Base-by-base conservation (phyloP, 2,888 invertebrate species). In the Chironomus tentans region DNA sequence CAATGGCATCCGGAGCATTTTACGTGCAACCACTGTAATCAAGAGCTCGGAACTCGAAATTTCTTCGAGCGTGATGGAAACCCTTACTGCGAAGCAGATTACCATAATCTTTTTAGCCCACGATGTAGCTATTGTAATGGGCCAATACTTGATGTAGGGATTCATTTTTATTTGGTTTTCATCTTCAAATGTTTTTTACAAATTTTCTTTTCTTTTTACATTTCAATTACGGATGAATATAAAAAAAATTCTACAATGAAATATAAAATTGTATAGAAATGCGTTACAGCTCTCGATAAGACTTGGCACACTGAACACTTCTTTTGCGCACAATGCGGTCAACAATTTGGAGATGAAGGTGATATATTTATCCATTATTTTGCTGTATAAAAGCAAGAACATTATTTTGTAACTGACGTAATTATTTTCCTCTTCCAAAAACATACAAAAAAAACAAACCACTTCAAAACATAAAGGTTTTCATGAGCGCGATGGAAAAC, bases 1-100 rank as follows among this genome's bases (percentile, higher is more conserved):
- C 97, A 98, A 78, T 99, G 98, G 98, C 98, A 99, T 85, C 97
- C 98, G 69, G 98, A 98, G 86, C 98, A 98, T 85, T 99, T 99
- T 86, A 94, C 93, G 77, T 99, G 99, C 87, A 93, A 93, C 79
- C 97, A 98, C 82, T 99, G 99, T 88, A 93, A 92, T 81, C 94
- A 96, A 82, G 97, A 97, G 84, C 86, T 99, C 82, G 98, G 98
- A 77, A 98, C 98, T 76, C 90, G 95, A 83, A 98, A 97, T 86
- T 99, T 98, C 90, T 99, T 98, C 85, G 98, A 99, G 85, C 88
- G 98, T 79, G 97, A 98, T 80, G 96, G 95, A 76, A 90, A 91
- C 82, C 98, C 98, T 0, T 99, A 97, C 86, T 99, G 99, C 87
- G 99, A 99, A 85, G 90, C 93, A 6, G 98, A 99, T 85, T 99